Base-by-base conservation (phyloP, 2,797 vertebrate genomes). In the Acestrorhynchus altus region DNA sequence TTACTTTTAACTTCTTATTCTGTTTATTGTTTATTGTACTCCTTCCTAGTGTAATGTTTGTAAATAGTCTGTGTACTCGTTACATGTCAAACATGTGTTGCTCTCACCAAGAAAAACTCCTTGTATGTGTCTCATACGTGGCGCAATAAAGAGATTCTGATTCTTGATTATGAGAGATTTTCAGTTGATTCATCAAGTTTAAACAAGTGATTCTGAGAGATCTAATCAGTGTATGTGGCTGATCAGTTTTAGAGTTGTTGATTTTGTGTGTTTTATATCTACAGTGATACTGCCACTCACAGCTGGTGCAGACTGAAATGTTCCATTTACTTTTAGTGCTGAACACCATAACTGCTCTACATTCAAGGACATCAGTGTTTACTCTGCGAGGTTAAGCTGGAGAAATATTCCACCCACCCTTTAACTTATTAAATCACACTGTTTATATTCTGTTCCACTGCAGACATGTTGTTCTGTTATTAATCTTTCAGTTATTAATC, bases 351-450 rank as follows among this genome's bases (percentile, higher is more conserved):
- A 11, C 20, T 52, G 74, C 31, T 67, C 74, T 69, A 59, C 11
- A 57, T 42, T 72, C 74, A 82, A 80, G 75, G 75, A 46, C 75
- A 68, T 63, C 49, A n/a, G 22, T 76, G n/a, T 80, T 83, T 76
- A 83, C 64, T 72, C 40, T 49, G 76, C 15, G 15, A 8, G 57
- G 49, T 22, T 67, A 74, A 74, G 73, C 77, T 73, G 31, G 52
- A 39, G n/a, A 24, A 73, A 80, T 57, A 40, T 51, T 52, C 64
- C 72, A 56, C 74, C 15, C 47, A 56, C 35, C 78, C 24, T 61
- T 35, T 39, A 28, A 73, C 52, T 22, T 79, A 79, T 79, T 79
- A 73, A 78, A 72, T 78, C 61, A 64, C 71, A 68, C 71, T 72
- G 70, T 59, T 78, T 57, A 35, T 60, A 11, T 49, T 22, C 13